Percentiles rank a stretch among this genome's conserved stretches.
Evolutionary conservation across 1,140 invertebrate species (phyloP).

Genomic region (Zaprionus capensis): DNA sequence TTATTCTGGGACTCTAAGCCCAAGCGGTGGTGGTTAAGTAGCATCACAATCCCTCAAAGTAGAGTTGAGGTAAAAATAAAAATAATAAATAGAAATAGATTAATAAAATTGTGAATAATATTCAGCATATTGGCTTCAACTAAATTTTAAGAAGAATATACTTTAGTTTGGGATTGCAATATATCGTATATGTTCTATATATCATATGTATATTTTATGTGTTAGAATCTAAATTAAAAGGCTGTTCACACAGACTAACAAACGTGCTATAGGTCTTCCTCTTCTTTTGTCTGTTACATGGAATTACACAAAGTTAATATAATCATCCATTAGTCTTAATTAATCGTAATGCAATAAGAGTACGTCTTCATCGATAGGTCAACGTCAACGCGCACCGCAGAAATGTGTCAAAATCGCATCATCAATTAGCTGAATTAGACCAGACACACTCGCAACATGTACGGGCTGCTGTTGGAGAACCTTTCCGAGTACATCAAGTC

Average conservation of each 20-base stretch:
- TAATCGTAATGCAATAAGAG: neutral
- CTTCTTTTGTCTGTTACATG: neutral
- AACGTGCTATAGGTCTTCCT: too few species aligned
- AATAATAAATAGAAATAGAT: neutral
- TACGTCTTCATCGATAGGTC: slow-evolving; percentile 15
- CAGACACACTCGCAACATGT: slow-evolving; percentile 89
- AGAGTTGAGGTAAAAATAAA: neutral
- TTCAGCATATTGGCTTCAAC: neutral
- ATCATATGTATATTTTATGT: too few species aligned
- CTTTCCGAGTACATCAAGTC: slow-evolving; percentile 95
- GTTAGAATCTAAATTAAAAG: too few species aligned
- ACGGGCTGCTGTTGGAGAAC: slow-evolving; percentile 96
- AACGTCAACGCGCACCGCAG: neutral
- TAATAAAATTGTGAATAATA: neutral
- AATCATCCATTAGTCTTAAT: neutral
- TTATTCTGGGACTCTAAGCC: slow-evolving; percentile 45
- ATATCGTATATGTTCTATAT: too few species aligned
- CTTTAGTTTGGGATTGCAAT: too few species aligned
- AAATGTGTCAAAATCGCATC: slow-evolving; percentile 29
- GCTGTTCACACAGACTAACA: too few species aligned
- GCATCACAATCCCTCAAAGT: neutral
- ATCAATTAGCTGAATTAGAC: slow-evolving; percentile 36
- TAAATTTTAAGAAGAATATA: neutral
- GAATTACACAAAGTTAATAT: neutral
- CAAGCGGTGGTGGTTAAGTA: slow-evolving; percentile 17